Conservation (phyloP, 2,113 vertebrate species). For the Glaucomys volans region DNA sequence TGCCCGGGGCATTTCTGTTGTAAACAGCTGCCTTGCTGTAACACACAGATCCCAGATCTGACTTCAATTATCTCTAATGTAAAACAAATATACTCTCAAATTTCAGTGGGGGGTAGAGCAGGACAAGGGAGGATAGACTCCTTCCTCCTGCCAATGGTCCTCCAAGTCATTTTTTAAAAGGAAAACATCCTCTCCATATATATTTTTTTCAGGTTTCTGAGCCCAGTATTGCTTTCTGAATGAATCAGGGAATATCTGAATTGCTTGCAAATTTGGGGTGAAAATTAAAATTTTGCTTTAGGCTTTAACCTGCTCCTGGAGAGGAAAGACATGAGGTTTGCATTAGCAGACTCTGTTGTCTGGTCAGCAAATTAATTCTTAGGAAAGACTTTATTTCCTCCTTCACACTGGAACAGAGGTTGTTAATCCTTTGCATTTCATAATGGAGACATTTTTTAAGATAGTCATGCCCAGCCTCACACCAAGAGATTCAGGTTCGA, state of each 20-base stretch:
- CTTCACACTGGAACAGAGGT: background rate
- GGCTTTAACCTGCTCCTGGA: constrained; percentile 76
- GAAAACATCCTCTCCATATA: constrained; percentile 53
- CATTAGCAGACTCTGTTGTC: constrained; percentile 77
- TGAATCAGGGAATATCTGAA: constrained; percentile 74
- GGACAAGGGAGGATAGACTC: background rate
- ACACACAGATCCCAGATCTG: constrained; percentile 66
- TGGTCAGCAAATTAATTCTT: constrained; percentile 84
- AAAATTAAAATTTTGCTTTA: constrained; percentile 66
- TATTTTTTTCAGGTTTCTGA: constrained; percentile 34
- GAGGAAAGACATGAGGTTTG: constrained; percentile 81
- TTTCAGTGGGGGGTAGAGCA: constrained; percentile 37
- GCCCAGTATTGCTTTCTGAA: constrained; percentile 72
- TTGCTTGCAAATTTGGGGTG: constrained; percentile 76
- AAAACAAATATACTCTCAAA: constrained; percentile 79
- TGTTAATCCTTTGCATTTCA: constrained; percentile 48
- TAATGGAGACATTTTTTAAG: background rate
- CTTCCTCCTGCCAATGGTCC: background rate
- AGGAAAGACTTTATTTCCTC: constrained; percentile 75
- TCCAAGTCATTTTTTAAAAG: constrained; percentile 44
- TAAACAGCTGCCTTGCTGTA: constrained; percentile 74
- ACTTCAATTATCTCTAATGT: constrained; percentile 78
- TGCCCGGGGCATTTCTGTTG: constrained; percentile 69
- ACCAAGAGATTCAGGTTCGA: background rate
- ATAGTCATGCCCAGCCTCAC: background rate